Evolutionary conservation across 1,140 invertebrate species (phyloP), one percentile per base, ranked within the genome.

Genomic region (Pseudomyrmex pallidus): DNA sequence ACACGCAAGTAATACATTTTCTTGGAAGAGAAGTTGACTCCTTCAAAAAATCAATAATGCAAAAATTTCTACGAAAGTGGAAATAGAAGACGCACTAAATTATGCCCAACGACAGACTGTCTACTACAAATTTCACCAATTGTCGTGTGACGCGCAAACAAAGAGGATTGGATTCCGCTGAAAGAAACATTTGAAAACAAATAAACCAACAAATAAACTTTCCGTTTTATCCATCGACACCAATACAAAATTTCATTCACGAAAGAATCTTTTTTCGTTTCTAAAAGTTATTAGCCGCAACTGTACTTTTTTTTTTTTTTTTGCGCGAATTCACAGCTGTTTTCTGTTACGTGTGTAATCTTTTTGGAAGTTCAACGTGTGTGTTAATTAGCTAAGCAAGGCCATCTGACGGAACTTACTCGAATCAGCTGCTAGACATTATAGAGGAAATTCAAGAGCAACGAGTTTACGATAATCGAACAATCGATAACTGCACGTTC

Each of bases 401-500:
- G 35, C 13, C 52, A 67, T 77, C 52, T 77, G 25, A 52, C 73
- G n/a, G n/a, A 3, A 15, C 8, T 35, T n/a, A 12, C 61, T 54
- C 61, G 12, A 64, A 63, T 63, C 20, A 50, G 10, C 15, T 10
- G 12, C 13, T 4, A 25, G 17, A 50, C 17, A 17, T 13, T 15
- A 2, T 0, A 20, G 20, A 1, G 17, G 9, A 13, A 61, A 15
- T 74, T 50, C 13, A 22, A 50, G 22, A 74, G 59, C 12, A 17
- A 17, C 35, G 44, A 74, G 22, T 64, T 54, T 76, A 52, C 61
- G 61, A 76, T 64, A 54, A 76, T 76, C 61, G 54, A 64, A 76
- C 22, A 76, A 64, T 63, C 73, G 48, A 74, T 46, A 13, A 7
- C 15, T 74, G 72, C 44, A 46, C n/a, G 13, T 56, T 59, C 35